A percentile compares a stretch with the other conserved stretches of the same genome.
phyloP scores from a whole-genome alignment of 2,888 invertebrate genomes.

The Drosophila paracracens region DNA sequence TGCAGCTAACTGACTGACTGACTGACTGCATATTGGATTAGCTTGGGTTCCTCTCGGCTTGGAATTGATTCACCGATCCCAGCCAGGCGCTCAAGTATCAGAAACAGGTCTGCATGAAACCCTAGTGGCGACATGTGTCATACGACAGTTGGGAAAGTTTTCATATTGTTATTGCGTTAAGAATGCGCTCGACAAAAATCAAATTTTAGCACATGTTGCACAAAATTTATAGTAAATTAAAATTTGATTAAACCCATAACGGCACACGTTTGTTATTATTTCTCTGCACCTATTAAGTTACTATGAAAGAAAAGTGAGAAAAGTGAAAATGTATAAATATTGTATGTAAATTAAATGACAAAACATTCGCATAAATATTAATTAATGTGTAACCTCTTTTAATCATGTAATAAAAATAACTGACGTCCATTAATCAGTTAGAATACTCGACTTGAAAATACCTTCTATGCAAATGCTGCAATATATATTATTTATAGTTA shows the following conservation, averaged over 20 bases:
- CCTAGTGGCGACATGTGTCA: conserved; percentile 32
- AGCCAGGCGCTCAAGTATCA: conserved; percentile 53
- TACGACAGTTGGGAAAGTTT: conserved; percentile 20
- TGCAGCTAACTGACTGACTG: conserved; percentile 70
- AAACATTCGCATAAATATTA: conserved; percentile 76
- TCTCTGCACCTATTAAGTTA: conserved; percentile 36
- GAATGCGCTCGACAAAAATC: conserved; percentile 5
- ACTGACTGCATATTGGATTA: conserved; percentile 52
- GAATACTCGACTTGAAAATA: conserved; percentile 1
- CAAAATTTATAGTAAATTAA: not conserved
- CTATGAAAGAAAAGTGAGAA: conserved; percentile 36
- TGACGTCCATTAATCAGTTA: conserved; percentile 10
- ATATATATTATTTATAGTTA: not conserved
- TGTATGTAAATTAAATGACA: conserved; percentile 57
- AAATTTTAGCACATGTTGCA: conserved; percentile 5
- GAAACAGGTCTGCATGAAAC: conserved; percentile 28
- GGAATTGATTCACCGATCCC: conserved; percentile 35
- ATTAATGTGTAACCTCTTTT: conserved; percentile 58
- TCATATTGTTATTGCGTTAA: conserved; percentile 15
- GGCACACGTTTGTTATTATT: conserved; percentile 13
- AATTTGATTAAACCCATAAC: conserved; percentile 16
- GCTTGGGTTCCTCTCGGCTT: conserved; percentile 34
- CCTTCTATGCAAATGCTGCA: fast-evolving
- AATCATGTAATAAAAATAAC: conserved; percentile 33
- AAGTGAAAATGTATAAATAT: conserved; percentile 41